A percentile compares a stretch with the other conserved stretches of the same genome.
Conservation (phyloP, 1,140 invertebrate species). For the Drosophila yakuba region DNA sequence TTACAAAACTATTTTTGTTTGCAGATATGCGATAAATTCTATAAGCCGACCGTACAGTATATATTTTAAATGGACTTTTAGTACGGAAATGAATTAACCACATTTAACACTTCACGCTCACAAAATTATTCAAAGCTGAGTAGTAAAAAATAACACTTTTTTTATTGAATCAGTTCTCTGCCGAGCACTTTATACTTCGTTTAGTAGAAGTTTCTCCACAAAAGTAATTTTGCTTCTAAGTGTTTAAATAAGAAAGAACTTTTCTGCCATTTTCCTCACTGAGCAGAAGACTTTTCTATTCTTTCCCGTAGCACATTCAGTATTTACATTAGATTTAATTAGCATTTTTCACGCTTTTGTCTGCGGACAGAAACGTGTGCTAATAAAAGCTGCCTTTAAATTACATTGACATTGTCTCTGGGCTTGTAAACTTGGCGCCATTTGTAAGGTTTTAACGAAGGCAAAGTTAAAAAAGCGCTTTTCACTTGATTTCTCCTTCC, state of each 20-base stretch:
- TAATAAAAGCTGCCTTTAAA: conserved; percentile 58
- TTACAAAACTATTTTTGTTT: background rate
- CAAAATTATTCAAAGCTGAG: background rate
- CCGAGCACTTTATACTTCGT: no score
- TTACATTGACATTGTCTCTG: conserved; percentile 46
- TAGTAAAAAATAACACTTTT: background rate
- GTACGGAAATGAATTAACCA: background rate
- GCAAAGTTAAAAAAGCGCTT: conserved; percentile 48
- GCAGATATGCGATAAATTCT: no score
- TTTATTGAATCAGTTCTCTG: no score
- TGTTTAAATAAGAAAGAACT: conserved; percentile 12
- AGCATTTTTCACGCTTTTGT: conserved; percentile 60
- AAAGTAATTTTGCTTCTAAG: background rate
- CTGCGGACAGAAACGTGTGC: conserved; percentile 27
- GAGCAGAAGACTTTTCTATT: background rate
- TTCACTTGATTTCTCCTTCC: conserved; percentile 49
- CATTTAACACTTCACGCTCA: background rate
- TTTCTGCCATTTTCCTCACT: conserved; percentile 2
- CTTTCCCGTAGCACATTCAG: conserved; percentile 14
- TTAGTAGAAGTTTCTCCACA: background rate
- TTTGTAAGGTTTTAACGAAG: conserved; percentile 57
- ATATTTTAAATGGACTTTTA: background rate
- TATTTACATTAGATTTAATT: conserved; percentile 73
- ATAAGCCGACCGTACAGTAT: no score
- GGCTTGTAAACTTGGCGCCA: conserved; percentile 44